A percentile compares a stretch with the other conserved stretches of the same genome.
These are phyloP conservation scores for Temnothorax nylanderi DNA, from an alignment of 1,140 invertebrate species.

Conservation along the genomic window DNA sequence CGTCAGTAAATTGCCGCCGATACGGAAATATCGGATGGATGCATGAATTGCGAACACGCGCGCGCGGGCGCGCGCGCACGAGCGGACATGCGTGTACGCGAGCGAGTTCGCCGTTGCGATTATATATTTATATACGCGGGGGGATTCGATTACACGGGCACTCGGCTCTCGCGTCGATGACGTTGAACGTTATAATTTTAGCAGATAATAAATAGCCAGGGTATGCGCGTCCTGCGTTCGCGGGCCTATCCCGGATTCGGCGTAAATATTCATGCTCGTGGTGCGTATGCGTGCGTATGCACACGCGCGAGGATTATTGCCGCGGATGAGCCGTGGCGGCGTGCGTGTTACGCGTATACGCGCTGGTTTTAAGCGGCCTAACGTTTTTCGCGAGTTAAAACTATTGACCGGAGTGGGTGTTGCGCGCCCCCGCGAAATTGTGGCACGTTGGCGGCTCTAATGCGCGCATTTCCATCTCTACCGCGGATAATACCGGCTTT, in stretches of 20 bases:
- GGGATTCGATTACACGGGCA: conserved; percentile 68
- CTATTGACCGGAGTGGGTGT: conserved; percentile 48
- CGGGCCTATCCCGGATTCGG: not conserved
- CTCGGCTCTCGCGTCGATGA: conserved; percentile 53
- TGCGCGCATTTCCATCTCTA: conserved; percentile 49
- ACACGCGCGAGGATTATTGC: conserved; percentile 40
- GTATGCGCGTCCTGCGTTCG: conserved; percentile 17
- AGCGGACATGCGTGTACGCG: not conserved
- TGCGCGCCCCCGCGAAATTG: conserved; percentile 27
- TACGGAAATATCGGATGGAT: conserved; percentile 69
- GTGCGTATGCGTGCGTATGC: conserved; percentile 6
- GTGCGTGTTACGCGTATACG: not conserved
- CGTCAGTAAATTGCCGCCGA: conserved; percentile 67
- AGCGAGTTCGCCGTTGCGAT: conserved; percentile 40
- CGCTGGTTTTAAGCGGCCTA: conserved; percentile 62
- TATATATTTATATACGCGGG: conserved; percentile 69
- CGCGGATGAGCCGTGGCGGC: conserved; percentile 45
- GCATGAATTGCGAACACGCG: conserved; percentile 62
- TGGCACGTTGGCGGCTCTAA: conserved; percentile 57
- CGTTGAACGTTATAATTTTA: conserved; percentile 70
- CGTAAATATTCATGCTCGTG: conserved; percentile 64
- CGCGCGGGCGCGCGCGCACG: not conserved
- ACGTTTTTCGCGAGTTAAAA: conserved; percentile 56
- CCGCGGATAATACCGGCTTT: conserved; percentile 46
- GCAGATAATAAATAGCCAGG: conserved; percentile 67